Percentiles rank a stretch among this genome's conserved stretches.
Evolutionary conservation across 1,140 invertebrate genomes (phyloP).

Genomic region (Temnothorax longispinosus): DNA sequence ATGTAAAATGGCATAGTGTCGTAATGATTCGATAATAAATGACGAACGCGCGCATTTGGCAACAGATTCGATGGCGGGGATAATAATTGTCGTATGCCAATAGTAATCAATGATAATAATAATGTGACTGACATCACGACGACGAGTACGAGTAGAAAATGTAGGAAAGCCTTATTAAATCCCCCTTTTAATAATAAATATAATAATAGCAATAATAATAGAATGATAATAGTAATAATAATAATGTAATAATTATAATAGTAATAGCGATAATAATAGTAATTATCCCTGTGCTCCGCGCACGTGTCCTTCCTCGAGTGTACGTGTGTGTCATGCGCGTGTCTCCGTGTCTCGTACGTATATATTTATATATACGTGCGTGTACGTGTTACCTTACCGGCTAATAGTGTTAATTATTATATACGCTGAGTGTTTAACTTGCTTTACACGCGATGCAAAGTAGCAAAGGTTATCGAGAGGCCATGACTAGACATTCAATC

Average conservation of each 20-base stretch:
- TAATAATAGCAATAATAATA: constrained; percentile 54
- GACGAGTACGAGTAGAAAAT: constrained; percentile 49
- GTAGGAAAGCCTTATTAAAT: constrained; percentile 39
- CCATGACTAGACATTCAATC: constrained; percentile 86
- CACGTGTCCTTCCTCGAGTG: constrained; percentile 22
- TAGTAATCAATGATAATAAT: constrained; percentile 66
- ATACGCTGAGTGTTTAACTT: constrained; percentile 67
- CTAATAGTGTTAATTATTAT: constrained; percentile 63
- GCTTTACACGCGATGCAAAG: constrained; percentile 75
- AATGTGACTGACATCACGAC: constrained; percentile 65
- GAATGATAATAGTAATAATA: constrained; percentile 63
- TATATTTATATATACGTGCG: constrained; percentile 40
- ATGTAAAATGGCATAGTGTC: constrained; percentile 42
- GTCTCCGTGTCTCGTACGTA: constrained; percentile 24
- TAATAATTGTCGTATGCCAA: constrained; percentile 58
- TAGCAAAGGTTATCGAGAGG: constrained; percentile 83
- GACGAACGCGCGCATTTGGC: constrained; percentile 61
- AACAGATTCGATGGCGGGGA: constrained; percentile 53
- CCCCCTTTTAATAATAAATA: constrained; percentile 53
- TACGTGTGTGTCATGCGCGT: constrained; percentile 28
- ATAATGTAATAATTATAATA: constrained; percentile 47
- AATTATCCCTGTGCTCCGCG: constrained; percentile 62
- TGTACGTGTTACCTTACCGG: constrained; percentile 26
- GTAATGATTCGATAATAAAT: constrained; percentile 69
- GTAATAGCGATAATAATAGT: constrained; percentile 48